Conservation (phyloP, 2,888 invertebrate species). For the Chymomyza caudatula region DNA sequence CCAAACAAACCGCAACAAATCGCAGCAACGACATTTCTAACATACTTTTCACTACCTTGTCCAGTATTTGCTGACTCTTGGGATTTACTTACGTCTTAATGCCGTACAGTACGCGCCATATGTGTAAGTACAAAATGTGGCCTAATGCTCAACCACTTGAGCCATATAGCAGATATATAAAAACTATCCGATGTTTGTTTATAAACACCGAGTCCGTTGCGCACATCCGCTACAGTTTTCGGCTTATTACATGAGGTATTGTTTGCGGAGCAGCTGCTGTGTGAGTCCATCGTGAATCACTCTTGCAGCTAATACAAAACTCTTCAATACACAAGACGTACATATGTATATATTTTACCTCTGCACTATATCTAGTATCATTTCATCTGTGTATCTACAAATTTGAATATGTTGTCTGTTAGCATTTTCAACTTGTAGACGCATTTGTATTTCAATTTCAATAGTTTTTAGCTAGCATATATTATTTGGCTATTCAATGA, state of each 20-base stretch:
- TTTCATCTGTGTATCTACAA: conserved; percentile 35
- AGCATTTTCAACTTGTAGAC: conserved; percentile 33
- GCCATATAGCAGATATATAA: not conserved
- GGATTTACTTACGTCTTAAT: conserved; percentile 38
- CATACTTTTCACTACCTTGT: conserved; percentile 32
- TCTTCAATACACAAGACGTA: conserved; percentile 12
- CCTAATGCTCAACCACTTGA: not conserved
- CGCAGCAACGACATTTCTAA: conserved; percentile 27
- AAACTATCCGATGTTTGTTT: conserved; percentile 40
- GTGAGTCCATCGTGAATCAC: not conserved
- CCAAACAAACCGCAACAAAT: conserved; percentile 38
- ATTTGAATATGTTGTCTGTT: conserved; percentile 16
- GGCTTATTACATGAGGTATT: conserved; percentile 36
- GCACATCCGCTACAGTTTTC: conserved; percentile 37
- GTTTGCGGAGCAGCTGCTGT: conserved; percentile 8
- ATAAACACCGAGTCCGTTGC: conserved; percentile 49
- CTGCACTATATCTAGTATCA: conserved; percentile 8
- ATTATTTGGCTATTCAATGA: conserved; percentile 29
- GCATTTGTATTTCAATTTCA: conserved; percentile 25
- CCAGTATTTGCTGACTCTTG: conserved; percentile 19
- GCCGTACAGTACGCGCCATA: conserved; percentile 53
- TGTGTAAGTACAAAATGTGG: conserved; percentile 54
- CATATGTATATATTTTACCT: conserved; percentile 13
- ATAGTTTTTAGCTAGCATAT: conserved; percentile 34
- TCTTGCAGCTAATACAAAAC: not conserved